A percentile compares a stretch with the other conserved stretches of the same genome.
phyloP scores from a whole-genome alignment of 2,797 vertebrate species.

The Dicrostonyx torquatus region DNA sequence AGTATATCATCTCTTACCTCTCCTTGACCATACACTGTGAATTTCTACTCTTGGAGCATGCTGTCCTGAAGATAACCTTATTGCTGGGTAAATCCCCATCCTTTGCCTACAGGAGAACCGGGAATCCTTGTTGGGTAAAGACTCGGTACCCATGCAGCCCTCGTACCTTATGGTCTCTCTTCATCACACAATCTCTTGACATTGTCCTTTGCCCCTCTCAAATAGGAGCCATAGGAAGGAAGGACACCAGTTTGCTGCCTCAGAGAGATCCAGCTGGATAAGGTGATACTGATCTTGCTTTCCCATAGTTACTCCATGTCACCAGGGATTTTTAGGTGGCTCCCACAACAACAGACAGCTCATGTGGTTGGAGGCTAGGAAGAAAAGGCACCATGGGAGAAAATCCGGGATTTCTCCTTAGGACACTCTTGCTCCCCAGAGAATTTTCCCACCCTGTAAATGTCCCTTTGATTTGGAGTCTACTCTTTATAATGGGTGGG shows the following conservation, averaged over 20 bases:
- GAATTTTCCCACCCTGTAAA: not conserved
- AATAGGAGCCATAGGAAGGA: not conserved
- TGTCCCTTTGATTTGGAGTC: not conserved
- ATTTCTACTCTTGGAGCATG: not conserved
- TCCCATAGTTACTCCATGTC: not conserved
- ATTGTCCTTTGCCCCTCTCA: not conserved
- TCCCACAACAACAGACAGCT: not conserved
- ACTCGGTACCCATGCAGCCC: not conserved
- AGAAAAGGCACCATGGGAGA: not conserved
- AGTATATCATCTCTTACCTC: not conserved
- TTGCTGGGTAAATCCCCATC: not conserved
- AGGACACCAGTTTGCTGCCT: too few species aligned
- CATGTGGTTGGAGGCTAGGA: not conserved
- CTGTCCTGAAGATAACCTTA: not conserved
- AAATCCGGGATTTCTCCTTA: not conserved
- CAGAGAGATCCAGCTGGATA: not conserved
- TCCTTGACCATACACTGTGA: not conserved
- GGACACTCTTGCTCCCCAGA: not conserved
- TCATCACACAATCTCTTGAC: not conserved
- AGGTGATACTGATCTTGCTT: not conserved
- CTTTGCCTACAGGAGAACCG: not conserved
- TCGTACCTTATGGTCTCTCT: not conserved
- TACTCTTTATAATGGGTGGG: not conserved
- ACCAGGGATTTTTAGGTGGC: not conserved
- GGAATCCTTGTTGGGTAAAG: not conserved